Evolutionary conservation across 92 coral and sea anemone species (phyloP), one percentile per base, ranked within the genome.

Genomic region (Umimayanthus kanabou): DNA sequence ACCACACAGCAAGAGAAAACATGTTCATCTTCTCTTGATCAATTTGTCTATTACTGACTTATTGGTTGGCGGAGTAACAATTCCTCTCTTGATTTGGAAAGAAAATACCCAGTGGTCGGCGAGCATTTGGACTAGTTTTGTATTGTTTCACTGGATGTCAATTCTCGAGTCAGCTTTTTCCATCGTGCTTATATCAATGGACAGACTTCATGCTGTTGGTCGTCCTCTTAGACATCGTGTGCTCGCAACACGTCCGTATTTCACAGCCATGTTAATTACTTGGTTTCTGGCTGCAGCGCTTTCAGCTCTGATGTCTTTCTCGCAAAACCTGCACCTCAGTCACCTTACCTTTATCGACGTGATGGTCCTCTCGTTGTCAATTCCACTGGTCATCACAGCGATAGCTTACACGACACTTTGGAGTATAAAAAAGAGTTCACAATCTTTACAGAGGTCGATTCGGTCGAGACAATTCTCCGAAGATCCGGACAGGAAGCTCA

Each of bases 1-100:
- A 2, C 65, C 76, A 25, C 33, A 28, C 13, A 1, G 33, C 33
- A 71, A 33, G 76, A 71, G 39, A 71, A 71, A 18, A 71, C 76
- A 71, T 71, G 18, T 71, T 26, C 76, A 71, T 33, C 33, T 71
- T 28, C 39, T 71, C 18, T 71, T 71, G 76, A 71, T 71, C 76
- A 71, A 71, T 71, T 33, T 71, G 76, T 28, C 39, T 71, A 10
- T 71, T 71, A 71, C 76, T 33, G 76, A 71, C 14, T 28, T 71
- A 33, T 26, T 71, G 76, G 76, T 71, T 10, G 76, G 76, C 39
- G 76, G 9, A 3, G 9, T 29, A 23, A n/a, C 76, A 4, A 71
- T 71, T 5, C 76, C 76, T 71, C 4, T 71, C 16, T 10, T 71
- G 39, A 26, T 71, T 9, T 71, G 76, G 76, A 71, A 10, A 26